These are phyloP conservation scores for Dicerorhinus sumatrensis DNA, from an alignment of 2,113 vertebrate species.

Conservation along the genomic window DNA sequence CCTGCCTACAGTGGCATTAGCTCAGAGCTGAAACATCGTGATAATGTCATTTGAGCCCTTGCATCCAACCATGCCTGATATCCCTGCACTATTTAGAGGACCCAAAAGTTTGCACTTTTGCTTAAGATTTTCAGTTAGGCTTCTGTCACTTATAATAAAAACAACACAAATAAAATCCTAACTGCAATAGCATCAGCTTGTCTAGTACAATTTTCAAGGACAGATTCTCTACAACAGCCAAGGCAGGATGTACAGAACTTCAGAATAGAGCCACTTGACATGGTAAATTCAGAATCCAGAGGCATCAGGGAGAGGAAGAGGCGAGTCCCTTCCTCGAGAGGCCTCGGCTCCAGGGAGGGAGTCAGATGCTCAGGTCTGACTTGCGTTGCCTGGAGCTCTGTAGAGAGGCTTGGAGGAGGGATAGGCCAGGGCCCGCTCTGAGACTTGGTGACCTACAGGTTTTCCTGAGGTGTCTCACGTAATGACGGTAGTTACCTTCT, in stretches of 20 bases:
- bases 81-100: not conserved
- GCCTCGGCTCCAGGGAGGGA: not conserved
- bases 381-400: not conserved
- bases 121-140: not conserved
- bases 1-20: not conserved
- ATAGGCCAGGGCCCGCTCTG: not conserved
- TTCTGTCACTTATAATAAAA: not conserved
- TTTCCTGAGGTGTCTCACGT: not conserved
- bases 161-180: conserved; percentile 32
- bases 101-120: conserved; percentile 33
- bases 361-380: not conserved
- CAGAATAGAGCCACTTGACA: not conserved
- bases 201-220: conserved; percentile 6
- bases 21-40: not conserved
- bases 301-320: not conserved
- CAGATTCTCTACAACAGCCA: not conserved
- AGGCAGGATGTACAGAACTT: not conserved
- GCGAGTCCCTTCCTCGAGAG: not conserved
- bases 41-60: not conserved
- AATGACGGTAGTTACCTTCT: not conserved
- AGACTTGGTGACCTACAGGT: not conserved
- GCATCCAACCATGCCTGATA: conserved; percentile 2
- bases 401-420: not conserved
- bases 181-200: not conserved
- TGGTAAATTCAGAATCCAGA: not conserved